phyloP scores from a whole-genome alignment of 2,888 invertebrate genomes.

The Isotomurus palustris region DNA sequence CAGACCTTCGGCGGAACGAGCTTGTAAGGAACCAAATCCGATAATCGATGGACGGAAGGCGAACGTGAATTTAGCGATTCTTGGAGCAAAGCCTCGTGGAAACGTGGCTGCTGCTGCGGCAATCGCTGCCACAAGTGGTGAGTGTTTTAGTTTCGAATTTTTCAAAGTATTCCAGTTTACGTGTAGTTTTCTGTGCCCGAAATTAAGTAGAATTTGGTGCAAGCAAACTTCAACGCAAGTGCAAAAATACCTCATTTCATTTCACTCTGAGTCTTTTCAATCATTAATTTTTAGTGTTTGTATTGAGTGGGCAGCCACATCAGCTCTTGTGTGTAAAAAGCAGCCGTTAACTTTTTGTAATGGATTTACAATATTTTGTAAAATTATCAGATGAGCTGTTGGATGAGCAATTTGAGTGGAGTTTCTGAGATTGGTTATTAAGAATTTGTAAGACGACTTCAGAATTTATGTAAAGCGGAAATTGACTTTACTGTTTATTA shows the following conservation, averaged over 20 bases:
- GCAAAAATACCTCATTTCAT: background rate
- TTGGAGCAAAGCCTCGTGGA: conserved; percentile 93
- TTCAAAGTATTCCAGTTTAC: background rate
- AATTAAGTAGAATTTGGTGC: background rate
- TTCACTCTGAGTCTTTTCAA: background rate
- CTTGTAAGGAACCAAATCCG: conserved; percentile 96
- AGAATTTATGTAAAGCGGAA: background rate
- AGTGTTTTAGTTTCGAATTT: background rate
- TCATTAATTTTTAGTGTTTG: background rate
- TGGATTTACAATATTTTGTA: no score
- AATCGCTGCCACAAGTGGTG: conserved; percentile 27
- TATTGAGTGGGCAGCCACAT: background rate
- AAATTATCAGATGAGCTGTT: no score
- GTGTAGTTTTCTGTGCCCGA: no score
- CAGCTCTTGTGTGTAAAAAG: conserved; percentile 2
- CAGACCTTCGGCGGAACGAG: conserved; percentile 86
- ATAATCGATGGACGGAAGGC: conserved; percentile 98
- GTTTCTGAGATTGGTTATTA: background rate
- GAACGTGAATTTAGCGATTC: conserved; percentile 94
- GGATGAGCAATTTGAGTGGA: no score
- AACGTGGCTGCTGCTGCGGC: conserved; percentile 55
- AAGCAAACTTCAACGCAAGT: background rate
- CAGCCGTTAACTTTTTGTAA: no score
- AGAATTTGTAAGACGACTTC: background rate
- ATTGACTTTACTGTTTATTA: background rate